These are phyloP conservation scores for Elephantulus edwardii DNA, from an alignment of 2,113 vertebrate genomes.

Conservation along the genomic window DNA sequence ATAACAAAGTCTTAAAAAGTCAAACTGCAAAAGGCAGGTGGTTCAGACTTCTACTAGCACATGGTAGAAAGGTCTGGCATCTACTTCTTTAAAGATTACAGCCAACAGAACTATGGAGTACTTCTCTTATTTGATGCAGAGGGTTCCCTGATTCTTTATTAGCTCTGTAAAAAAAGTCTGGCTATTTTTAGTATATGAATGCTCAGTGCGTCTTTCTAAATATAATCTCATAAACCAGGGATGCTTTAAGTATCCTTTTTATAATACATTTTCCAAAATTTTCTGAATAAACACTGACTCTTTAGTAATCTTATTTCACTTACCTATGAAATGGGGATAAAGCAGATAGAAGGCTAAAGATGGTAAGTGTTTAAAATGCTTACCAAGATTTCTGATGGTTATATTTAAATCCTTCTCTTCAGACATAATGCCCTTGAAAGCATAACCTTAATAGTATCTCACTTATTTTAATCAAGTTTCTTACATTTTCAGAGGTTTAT, in stretches of 20 bases:
- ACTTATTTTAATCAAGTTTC: background rate
- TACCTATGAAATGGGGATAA: constrained; percentile 1
- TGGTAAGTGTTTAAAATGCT: background rate
- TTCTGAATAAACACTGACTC: background rate
- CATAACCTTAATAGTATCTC: background rate
- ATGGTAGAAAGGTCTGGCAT: background rate
- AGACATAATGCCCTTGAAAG: background rate
- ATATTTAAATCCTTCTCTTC: background rate
- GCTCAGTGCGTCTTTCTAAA: background rate
- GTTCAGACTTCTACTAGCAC: too few relatives aligned
- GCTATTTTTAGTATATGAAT: background rate
- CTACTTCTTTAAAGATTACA: background rate
- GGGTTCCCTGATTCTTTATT: too few relatives aligned
- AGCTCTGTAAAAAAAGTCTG: too few relatives aligned
- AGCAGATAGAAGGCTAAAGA: background rate
- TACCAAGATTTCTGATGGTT: background rate
- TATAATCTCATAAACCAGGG: background rate
- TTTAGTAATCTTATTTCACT: background rate
- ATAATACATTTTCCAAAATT: background rate
- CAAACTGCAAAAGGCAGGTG: too few relatives aligned
- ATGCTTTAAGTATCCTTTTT: background rate
- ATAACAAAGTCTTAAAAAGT: too few relatives aligned
- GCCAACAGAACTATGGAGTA: background rate
- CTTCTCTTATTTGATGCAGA: background rate
- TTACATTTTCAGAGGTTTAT: background rate